Base-by-base conservation (phyloP, 2,797 vertebrate species). In the Epinephelus coioides region DNA sequence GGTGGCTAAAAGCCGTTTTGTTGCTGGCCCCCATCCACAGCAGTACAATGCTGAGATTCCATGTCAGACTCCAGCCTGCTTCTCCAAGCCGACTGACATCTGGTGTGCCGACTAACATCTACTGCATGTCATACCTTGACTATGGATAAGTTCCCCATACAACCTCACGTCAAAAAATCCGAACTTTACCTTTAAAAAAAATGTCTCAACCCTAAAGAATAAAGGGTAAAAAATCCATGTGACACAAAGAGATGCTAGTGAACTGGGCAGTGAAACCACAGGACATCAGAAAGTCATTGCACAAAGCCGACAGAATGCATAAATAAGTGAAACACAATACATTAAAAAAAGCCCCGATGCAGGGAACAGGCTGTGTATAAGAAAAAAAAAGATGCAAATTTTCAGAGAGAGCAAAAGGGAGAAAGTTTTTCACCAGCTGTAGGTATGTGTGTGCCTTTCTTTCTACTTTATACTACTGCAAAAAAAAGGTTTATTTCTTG, bases 381-480 rank as follows among this genome's bases (percentile, higher is more conserved):
- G n/a, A 38, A 50, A 27, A 59, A 78, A 55, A 70, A 47, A 67
- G 60, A 70, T 79, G 68, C 47, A 76, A 70, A 74, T 66, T 17
- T 76, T 73, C 1, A 7, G 56, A 73, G 59, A 55, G 34, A 47
- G 66, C 19, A 60, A 78, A 66, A 53, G 43, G n/a, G 8, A 62
- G 63, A 79, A 70, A 43, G 30, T 64, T 79, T 69, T 63, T 30
- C 21, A 44, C 38, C 25, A 7, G 19, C 54, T 74, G 57, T 51
- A 69, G 8, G 38, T 80, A 56, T 74, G 43, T 79, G 40, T 64
- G 50, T 69, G 62, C 44, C 8, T 80, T 69, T 81, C 69, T 85
- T 73, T 82, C 47, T 30, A 50, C 63, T 74, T 84, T 54, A 81
- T 72, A 63, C 75, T 51, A n/a, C 50, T 46, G 59, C 57, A 81